Base-by-base conservation (phyloP, 2,888 invertebrate species). In the Octodonta nipae region DNA sequence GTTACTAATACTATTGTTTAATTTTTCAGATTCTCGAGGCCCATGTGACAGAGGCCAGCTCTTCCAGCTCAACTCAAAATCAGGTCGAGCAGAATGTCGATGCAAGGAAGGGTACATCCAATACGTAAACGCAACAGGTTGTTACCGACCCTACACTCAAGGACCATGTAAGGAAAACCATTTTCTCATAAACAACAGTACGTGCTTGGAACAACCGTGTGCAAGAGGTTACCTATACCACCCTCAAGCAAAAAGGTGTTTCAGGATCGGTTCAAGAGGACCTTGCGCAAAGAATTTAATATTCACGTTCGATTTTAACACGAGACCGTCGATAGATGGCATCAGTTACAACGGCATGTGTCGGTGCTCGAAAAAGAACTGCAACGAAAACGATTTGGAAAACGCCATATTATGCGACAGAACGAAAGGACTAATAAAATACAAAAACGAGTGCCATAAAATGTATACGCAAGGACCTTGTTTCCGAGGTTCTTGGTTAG, bases 311-410 rank as follows among this genome's bases (percentile, higher is more conserved):
- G 86, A 87, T 61, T 79, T 83, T 49, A 77, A 75, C 12, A 75
- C 79, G 0, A 62, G 82, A 2, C 82, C 83, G 0, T 81, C 83
- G 0, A 52, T 84, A 2, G 84, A 85, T 49, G 86, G 85, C 0
- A 70, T 85, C 26, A 81, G 83, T 28, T 84, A 83, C 56, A 81
- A 83, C 46, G 87, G 86, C 1, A 71, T 81, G 28, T 87, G 87
- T 48, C 78, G 77, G 5, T 86, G 86, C 50, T 52, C 47, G 25
- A 43, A 33, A 38, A 50, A 38, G 37, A 41, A 46, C 41, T 43
- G 46, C 31, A 10, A 26, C 22, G 40, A 26, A 24, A n/a, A n/a
- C n/a, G 15, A 24, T 8, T 8, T 26, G 26, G 26, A 26, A 3
- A 8, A 26, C 26, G 13, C 26, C 54, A 45, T 41, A 14, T 30